Base-by-base conservation (phyloP, 2,113 vertebrate genomes). In the Macrotis lagotis region DNA sequence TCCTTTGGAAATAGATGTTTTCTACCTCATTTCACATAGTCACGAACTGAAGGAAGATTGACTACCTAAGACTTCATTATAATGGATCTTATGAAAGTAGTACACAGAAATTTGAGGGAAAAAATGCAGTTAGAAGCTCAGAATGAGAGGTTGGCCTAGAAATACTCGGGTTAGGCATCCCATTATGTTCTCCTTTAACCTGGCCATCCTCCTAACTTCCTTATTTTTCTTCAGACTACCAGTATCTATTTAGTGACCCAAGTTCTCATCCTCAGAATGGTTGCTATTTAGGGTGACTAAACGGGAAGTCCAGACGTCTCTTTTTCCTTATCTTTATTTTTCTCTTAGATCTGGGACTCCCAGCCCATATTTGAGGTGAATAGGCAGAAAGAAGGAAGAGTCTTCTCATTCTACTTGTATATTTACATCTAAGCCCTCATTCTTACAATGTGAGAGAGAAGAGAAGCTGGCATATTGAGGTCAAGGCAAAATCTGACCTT, bases 11-110 rank as follows among this genome's bases (percentile, higher is more conserved):
- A 94, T 47, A 91, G 51, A 52, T 12, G 88, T 44, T 25, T 52
- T 48, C 94, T 89, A 74, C 90, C 3, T 95, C 91, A 96, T 92
- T 96, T 90, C 93, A 44, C 48, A 74, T 90, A 50, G 90, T 10
- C n/a, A 25, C 16, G 14, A 22, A 93, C 19, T 55, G 59, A 59
- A 91, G 44, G 48, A 91, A 94, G 2, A 3, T 8, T 25, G 28
- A 1, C 22, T 95, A 44, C 91, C 25, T 31, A 0, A 92, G 59
- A 90, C 16, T 51, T 91, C 93, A 37, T 89, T 93, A 52, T 31
- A 90, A 96, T 9, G 16, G 51, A 66, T 24, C 51, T 53, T 26
- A 51, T 51, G 48, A 93, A 92, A 22, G 8, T 88, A 47, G 91
- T 25, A 8, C 1, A 37, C 49, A 50, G 1, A 50, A 28, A 19